Evolutionary conservation across 2,888 invertebrate genomes (phyloP).

Genomic region (Dascillus cervinus): DNA sequence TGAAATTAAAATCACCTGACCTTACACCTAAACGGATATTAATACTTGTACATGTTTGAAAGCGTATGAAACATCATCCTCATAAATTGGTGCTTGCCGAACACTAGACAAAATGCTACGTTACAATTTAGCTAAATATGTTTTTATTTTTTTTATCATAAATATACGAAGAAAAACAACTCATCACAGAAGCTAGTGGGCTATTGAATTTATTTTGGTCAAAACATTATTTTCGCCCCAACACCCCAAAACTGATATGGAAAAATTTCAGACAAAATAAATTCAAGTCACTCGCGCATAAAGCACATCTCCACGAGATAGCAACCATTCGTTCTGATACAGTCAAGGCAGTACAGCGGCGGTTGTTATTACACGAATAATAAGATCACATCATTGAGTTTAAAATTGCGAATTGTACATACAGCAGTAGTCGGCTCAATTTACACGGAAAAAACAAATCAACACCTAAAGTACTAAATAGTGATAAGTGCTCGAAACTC

Average conservation of each 20-base stretch:
- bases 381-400: no score
- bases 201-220: no score
- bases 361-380: no score
- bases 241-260: neutral
- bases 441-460: no score
- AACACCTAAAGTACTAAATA: no score
- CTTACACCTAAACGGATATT: no score
- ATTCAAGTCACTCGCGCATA: constrained; percentile 19
- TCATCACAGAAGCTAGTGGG: constrained; percentile 42
- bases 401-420: no score
- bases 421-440: no score
- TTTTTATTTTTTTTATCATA: constrained; percentile 21
- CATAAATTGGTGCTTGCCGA: constrained; percentile 32
- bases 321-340: constrained; percentile 22
- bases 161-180: constrained; percentile 32
- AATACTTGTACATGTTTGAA: no score
- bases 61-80: constrained; percentile 34
- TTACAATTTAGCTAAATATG: constrained; percentile 30
- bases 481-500: no score
- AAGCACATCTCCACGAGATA: constrained; percentile 28
- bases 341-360: constrained; percentile 31
- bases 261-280: no score
- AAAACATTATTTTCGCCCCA: constrained; percentile 2
- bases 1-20: no score
- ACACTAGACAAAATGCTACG: constrained; percentile 29